Conservation (phyloP, 1,140 invertebrate genomes). For the Lucilia cuprina region DNA sequence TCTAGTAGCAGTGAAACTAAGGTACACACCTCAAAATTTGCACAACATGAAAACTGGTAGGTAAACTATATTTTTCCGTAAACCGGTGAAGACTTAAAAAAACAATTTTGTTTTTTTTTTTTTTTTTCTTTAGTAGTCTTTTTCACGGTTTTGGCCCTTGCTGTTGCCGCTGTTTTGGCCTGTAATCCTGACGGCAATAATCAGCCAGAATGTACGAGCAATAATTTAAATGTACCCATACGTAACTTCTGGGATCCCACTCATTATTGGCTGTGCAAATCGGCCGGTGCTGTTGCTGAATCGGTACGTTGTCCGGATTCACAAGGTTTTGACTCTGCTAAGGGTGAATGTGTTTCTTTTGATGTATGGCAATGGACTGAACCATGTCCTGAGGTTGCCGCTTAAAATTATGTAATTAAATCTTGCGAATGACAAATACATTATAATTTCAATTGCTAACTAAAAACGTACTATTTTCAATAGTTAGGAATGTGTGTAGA, state of each 20-base stretch:
- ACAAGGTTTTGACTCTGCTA: not conserved
- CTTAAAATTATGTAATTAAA: not conserved
- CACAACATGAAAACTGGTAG: too few species aligned
- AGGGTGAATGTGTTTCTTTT: not conserved
- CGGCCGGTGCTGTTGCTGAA: not conserved
- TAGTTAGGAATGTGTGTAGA: too few species aligned
- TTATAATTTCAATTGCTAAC: too few species aligned
- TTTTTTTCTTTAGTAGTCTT: not conserved
- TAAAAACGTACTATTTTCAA: too few species aligned
- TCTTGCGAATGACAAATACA: too few species aligned
- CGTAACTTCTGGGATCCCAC: slow-evolving; percentile 24
- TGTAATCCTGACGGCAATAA: not conserved
- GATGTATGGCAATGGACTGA: not conserved
- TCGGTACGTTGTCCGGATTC: not conserved
- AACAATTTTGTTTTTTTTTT: too few species aligned
- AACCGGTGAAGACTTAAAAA: too few species aligned
- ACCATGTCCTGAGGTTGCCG: not conserved
- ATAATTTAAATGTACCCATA: not conserved
- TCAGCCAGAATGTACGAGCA: not conserved
- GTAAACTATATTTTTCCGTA: too few species aligned
- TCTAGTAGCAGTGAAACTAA: too few species aligned
- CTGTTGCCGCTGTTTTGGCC: not conserved
- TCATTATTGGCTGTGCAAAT: not conserved
- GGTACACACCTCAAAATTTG: too few species aligned
- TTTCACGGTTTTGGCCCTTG: not conserved